Evolutionary conservation across 2,888 invertebrate genomes (phyloP), one percentile per base, ranked within the genome.

Genomic region (Lasius fuliginosus): DNA sequence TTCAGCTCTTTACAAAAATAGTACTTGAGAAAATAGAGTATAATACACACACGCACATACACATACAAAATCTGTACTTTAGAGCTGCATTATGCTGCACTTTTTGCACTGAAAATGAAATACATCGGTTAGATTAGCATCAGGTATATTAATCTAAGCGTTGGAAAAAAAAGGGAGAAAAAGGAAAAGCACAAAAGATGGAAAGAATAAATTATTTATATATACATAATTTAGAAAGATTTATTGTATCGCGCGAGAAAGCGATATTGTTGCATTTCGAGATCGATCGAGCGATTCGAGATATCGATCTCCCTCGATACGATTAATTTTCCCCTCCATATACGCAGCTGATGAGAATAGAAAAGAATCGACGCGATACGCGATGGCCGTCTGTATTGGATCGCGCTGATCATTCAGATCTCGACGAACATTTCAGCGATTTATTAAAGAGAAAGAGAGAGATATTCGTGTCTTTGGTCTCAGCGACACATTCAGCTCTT

Each of bases 291-390:
- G 23, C 23, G 36, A 5, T 36, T 36, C 36, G 74, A 74, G n/a
- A 62, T 30, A 74, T 74, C 74, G 62, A 74, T 60, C 40, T 74
- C 11, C 40, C 73, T 58, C 71, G 56, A 53, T 46, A 11, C 30
- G 15, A 58, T 27, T 30, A 30, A 9, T 62, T 33, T 23, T 5
- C 49, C 49, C 49, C 49, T 33, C 30, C 30, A 27, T 18, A 18
- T 12, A 6, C 12, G 33, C 18, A 33, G 18, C 18, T 15, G 15
- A 33, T 15, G 15, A 33, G 8, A 62, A 18, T 18, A 46, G 23
- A 49, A 23, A 15, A 49, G 46, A 30, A 62, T 75, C 46, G 64
- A 75, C 74, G 42, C 74, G 30, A 74, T 60, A 75, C 74, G 42
- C 74, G 30, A 74, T 60, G 60, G 30, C 30, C 40, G 62, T 42